Percentiles rank a stretch among this genome's conserved stretches.
Conservation (phyloP, 2,113 vertebrate genomes). For the Baryphthengus martii region DNA sequence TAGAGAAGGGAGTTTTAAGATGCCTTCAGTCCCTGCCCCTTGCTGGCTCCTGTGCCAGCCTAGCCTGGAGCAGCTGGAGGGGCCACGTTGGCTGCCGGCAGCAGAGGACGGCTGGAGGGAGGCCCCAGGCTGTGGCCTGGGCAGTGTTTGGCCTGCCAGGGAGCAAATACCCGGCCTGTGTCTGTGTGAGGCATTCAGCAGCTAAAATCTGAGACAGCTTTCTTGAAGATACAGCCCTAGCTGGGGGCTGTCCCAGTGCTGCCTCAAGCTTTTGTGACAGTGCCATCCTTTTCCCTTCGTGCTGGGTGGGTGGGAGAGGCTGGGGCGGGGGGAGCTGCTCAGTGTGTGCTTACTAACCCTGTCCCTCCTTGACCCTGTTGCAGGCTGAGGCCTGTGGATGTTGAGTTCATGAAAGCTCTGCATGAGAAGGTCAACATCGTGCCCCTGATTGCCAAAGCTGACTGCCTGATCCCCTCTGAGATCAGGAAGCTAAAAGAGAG, state of each 20-base stretch:
- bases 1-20: neutral
- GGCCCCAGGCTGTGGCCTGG: neutral
- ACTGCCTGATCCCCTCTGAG: constrained; percentile 92
- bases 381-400: constrained; percentile 93
- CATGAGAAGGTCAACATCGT: constrained; percentile 98
- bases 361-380: neutral
- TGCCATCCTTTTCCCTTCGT: neutral
- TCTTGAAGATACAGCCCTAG: neutral
- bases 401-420: constrained; percentile 97
- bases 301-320: neutral
- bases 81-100: neutral
- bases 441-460: constrained; percentile 93
- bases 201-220: neutral
- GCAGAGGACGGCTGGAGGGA: neutral
- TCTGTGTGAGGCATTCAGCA: neutral
- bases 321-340: neutral
- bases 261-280: neutral
- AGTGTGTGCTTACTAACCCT: neutral
- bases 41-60: neutral
- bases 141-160: neutral
- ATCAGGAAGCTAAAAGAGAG: constrained; percentile 96
- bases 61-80: neutral
- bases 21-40: neutral
- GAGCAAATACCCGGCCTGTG: neutral
- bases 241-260: neutral